A percentile compares a stretch with the other conserved stretches of the same genome.
phyloP scores from a whole-genome alignment of 2,113 vertebrate species.

The Saccopteryx bilineata region DNA sequence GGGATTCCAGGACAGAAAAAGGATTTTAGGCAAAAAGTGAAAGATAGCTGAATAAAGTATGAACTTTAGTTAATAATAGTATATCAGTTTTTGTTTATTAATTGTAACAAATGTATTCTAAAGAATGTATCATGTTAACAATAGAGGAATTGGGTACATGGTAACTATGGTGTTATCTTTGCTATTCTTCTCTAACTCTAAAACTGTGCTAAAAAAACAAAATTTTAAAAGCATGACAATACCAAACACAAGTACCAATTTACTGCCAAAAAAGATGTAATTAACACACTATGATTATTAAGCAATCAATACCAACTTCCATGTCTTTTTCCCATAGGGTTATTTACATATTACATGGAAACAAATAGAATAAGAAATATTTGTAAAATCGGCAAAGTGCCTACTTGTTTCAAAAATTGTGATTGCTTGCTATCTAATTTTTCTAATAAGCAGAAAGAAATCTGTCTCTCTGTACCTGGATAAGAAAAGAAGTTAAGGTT shows the following conservation, averaged over 20 bases:
- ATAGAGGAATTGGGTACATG: neutral
- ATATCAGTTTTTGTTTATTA: neutral
- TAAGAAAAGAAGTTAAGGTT: neutral
- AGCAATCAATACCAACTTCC: neutral
- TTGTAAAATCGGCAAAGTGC: neutral
- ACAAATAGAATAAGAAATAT: neutral
- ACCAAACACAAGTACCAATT: neutral
- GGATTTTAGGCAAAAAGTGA: neutral
- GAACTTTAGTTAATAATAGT: neutral
- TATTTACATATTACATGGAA: neutral
- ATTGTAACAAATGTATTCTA: neutral
- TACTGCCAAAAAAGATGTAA: neutral
- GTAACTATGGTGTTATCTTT: neutral
- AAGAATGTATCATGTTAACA: neutral
- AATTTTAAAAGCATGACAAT: neutral
- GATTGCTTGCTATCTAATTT: constrained; percentile 9
- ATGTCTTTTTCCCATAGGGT: neutral
- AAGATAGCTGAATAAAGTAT: neutral
- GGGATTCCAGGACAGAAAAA: neutral
- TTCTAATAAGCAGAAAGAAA: constrained; percentile 5
- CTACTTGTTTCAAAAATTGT: neutral
- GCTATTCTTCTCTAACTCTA: neutral
- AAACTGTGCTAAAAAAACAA: neutral
- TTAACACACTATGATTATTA: neutral
- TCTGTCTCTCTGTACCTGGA: neutral